Evolutionary conservation across 2,888 invertebrate species (phyloP), one percentile per base, ranked within the genome.

Genomic region (Argynnis bischoffii): DNA sequence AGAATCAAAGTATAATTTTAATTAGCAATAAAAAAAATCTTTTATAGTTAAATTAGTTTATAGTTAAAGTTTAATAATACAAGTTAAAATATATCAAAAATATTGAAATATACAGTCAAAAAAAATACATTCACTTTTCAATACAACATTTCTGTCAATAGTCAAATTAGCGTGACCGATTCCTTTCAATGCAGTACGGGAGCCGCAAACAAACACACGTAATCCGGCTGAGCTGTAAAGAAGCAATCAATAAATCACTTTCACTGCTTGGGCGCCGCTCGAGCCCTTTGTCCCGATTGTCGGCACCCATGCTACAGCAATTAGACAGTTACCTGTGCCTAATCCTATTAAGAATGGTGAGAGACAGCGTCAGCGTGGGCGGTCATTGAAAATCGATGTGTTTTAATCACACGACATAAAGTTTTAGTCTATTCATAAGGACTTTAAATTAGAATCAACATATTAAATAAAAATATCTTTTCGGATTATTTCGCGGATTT

Each of bases 291-390:
- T 89, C 77, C 82, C 74, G 74, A 83, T 83, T 86, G 89, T 90
- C 88, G 89, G 89, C 85, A 85, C 83, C 85, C 87, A 89, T 90
- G 89, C 90, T 87, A 90, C 90, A 90, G 89, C 91, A 92, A 92
- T 92, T 92, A 89, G 87, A 87, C 89, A 90, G 85, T 91, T 92
- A 92, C 92, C 92, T 91, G 90, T 81, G 81, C 85, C 83, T 91
- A 90, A 90, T 90, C 91, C 91, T 91, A 91, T 92, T 90, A 90
- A 57, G 67, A 68, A 56, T 57, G 63, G 56, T 67, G 56, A 51
- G 61, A 70, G 65, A 64, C 68, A 61, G 57, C 69, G 21, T 67
- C 71, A 64, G 70, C 67, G 76, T 79, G 77, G 77, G 82, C 76
- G 75, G 78, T 71, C 74, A 80, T 63, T 57, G 63, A 59, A 51